These are phyloP conservation scores for Pongo abelii DNA, from an alignment of 2,113 vertebrate species.

Conservation along the genomic window DNA sequence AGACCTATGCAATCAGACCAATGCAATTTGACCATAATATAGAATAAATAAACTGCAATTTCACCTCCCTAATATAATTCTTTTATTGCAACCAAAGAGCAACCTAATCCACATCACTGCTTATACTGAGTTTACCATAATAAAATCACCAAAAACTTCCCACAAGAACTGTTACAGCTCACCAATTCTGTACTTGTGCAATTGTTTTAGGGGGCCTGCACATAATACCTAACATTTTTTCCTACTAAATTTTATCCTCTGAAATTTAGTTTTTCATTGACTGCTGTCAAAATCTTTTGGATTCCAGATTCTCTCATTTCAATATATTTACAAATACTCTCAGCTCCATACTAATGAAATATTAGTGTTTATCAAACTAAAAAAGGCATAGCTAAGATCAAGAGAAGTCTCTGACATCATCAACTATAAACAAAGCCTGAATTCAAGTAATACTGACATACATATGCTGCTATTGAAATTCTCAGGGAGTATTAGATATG, in stretches of 20 bases:
- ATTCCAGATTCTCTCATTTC: not conserved
- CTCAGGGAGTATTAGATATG: not conserved
- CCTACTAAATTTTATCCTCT: not conserved
- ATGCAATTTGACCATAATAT: not conserved
- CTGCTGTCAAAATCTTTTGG: not conserved
- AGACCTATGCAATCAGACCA: not conserved
- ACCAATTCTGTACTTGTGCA: not conserved
- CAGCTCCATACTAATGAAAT: conserved; percentile 12
- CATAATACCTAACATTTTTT: not conserved
- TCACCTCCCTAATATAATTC: not conserved
- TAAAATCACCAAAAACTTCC: not conserved
- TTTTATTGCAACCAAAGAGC: not conserved
- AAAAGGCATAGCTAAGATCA: not conserved
- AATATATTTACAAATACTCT: not conserved
- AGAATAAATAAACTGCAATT: not conserved
- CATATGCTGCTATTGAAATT: not conserved
- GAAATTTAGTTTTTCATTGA: conserved; percentile 33
- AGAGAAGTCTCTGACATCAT: conserved; percentile 20
- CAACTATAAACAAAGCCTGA: conserved; percentile 6
- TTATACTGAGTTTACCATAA: not conserved
- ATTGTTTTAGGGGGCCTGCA: not conserved
- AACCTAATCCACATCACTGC: not conserved
- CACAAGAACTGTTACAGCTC: not conserved
- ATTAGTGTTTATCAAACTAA: not conserved
- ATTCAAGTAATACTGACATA: not conserved